Conservation (phyloP, 1,140 invertebrate species). For the Mizuhopecten yessoensis region DNA sequence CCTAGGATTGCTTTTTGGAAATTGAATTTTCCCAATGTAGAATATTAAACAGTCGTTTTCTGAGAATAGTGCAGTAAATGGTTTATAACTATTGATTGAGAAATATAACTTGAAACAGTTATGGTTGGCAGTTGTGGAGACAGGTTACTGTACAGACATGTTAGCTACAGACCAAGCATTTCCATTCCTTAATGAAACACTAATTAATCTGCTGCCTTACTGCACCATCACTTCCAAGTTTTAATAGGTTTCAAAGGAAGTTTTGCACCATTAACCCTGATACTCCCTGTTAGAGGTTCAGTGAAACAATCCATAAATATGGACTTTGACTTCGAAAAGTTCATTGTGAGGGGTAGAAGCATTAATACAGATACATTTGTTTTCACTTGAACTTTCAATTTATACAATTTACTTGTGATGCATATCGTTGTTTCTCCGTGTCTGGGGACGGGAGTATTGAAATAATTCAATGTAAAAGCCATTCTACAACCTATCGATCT, state of each 20-base stretch:
- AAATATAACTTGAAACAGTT: too few relatives aligned
- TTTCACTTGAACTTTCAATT: neutral
- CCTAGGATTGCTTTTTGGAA: too few relatives aligned
- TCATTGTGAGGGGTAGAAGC: neutral
- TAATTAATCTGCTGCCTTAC: neutral
- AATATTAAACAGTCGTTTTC: neutral
- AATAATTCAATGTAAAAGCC: neutral
- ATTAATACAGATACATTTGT: slow-evolving; percentile 20
- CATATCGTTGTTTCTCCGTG: neutral
- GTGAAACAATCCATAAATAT: neutral
- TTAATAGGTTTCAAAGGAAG: neutral
- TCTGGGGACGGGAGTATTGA: neutral
- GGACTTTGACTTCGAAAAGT: neutral
- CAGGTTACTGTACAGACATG: neutral
- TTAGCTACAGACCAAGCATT: neutral
- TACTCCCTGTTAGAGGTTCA: neutral
- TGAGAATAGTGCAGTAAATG: neutral
- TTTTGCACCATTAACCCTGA: neutral
- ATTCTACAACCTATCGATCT: neutral
- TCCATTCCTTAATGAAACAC: neutral
- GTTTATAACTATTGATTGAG: neutral
- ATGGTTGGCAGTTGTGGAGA: too few relatives aligned
- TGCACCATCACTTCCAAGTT: neutral
- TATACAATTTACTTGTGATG: slow-evolving; percentile 5
- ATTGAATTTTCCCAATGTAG: too few relatives aligned